phyloP scores from a whole-genome alignment of 2,797 vertebrate genomes.

The Parotocinclus haroldoi region DNA sequence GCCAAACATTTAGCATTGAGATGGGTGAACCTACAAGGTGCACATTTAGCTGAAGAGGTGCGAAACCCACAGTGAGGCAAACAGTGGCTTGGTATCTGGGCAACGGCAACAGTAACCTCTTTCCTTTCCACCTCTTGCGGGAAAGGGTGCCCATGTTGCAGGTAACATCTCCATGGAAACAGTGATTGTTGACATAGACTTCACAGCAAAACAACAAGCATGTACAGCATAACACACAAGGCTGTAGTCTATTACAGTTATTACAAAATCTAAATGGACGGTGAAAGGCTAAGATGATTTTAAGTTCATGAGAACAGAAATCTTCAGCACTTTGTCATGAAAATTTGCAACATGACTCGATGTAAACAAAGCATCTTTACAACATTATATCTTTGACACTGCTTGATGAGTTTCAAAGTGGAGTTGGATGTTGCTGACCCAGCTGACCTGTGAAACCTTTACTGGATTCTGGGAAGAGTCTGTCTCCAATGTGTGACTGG shows the following conservation, averaged over 20 bases:
- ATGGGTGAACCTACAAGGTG: conserved; percentile 27
- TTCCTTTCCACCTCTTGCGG: conserved; percentile 25
- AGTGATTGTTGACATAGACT: conserved; percentile 13
- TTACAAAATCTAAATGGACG: no score
- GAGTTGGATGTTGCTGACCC: conserved; percentile 25
- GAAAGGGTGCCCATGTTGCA: conserved; percentile 28
- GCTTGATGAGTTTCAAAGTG: conserved; percentile 28
- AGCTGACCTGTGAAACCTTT: conserved; percentile 32
- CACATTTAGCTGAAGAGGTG: conserved; percentile 46
- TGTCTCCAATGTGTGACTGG: not conserved
- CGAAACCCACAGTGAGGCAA: conserved; percentile 39
- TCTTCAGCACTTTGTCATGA: conserved; percentile 50
- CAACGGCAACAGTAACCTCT: conserved; percentile 43
- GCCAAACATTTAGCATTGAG: no score
- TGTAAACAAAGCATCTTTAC: conserved; percentile 34
- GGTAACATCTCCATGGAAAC: conserved; percentile 33
- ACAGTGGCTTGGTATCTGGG: conserved; percentile 30
- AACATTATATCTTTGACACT: conserved; percentile 15
- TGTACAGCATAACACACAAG: conserved; percentile 12
- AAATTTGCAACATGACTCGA: conserved; percentile 53
- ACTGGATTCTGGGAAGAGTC: conserved; percentile 44
- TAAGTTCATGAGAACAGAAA: conserved; percentile 33
- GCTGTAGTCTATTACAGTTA: no score
- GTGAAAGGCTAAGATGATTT: conserved; percentile 11
- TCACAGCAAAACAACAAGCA: conserved; percentile 12